Conservation (phyloP, 2,888 invertebrate species). For the Balanococcus diminutus region DNA sequence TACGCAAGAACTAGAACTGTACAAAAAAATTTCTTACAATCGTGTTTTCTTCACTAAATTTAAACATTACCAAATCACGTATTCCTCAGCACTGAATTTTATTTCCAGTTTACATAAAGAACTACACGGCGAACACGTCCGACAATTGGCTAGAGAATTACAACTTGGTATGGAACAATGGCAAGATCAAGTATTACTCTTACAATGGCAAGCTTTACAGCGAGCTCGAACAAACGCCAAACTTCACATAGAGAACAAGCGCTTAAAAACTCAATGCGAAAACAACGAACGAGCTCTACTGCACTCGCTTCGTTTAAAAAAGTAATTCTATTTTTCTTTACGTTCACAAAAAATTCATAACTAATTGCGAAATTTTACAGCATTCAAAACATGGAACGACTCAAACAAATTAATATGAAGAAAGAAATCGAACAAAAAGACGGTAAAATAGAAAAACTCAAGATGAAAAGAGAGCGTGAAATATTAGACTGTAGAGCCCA, state of each 20-base stretch:
- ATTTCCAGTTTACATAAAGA: constrained; percentile 59
- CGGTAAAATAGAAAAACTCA: constrained; percentile 59
- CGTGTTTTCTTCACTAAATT: too few species aligned
- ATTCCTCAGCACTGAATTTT: neutral
- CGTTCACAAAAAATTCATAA: neutral
- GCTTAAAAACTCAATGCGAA: constrained; percentile 59
- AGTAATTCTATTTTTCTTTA: constrained; percentile 57
- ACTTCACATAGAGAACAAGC: constrained; percentile 59
- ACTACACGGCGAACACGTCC: constrained; percentile 60
- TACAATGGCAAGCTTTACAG: constrained; percentile 61
- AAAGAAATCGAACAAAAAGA: constrained; percentile 59
- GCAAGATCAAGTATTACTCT: constrained; percentile 61
- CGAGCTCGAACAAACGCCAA: constrained; percentile 61
- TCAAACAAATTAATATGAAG: constrained; percentile 59
- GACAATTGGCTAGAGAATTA: constrained; percentile 61
- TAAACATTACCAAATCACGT: neutral
- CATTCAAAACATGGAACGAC: constrained; percentile 59
- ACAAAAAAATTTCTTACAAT: too few species aligned
- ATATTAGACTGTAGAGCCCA: constrained; percentile 59
- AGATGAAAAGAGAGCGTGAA: constrained; percentile 59
- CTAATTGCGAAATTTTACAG: constrained; percentile 56
- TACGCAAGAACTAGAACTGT: too few species aligned
- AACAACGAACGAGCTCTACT: constrained; percentile 59
- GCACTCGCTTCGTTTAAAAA: constrained; percentile 59
- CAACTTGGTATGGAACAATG: constrained; percentile 61